These are phyloP conservation scores for Melipona bicolor DNA, from an alignment of 2,888 invertebrate species.

Conservation along the genomic window DNA sequence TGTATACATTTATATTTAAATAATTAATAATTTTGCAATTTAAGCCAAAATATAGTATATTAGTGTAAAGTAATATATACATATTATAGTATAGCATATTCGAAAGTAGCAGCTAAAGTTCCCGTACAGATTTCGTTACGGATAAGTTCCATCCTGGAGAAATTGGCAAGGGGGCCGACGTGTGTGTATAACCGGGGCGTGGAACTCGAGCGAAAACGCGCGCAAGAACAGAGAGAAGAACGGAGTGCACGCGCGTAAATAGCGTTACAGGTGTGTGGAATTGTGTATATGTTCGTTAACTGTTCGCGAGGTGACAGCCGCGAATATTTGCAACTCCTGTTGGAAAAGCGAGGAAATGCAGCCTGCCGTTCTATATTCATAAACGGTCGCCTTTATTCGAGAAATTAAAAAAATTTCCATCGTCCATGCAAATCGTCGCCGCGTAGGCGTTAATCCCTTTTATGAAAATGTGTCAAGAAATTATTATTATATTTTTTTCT, in stretches of 20 bases:
- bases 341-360: neutral
- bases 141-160: neutral
- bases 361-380: neutral
- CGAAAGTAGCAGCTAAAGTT: neutral
- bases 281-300: slow-evolving; percentile 17
- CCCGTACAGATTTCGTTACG: neutral
- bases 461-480: neutral
- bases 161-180: neutral
- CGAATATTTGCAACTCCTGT: slow-evolving; percentile 9
- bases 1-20: too few species aligned
- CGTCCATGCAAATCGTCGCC: neutral
- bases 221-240: neutral
- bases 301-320: slow-evolving; percentile 15
- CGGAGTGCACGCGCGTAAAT: slow-evolving; percentile 34
- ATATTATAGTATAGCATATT: neutral
- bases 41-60: too few species aligned
- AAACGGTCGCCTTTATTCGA: neutral
- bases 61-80: too few species aligned
- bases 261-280: slow-evolving; percentile 33
- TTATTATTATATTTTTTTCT: neutral
- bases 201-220: neutral
- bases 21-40: too few species aligned
- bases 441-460: neutral
- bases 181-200: too few species aligned
- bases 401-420: neutral